A percentile compares a stretch with the other conserved stretches of the same genome.
These are phyloP conservation scores for Cynaeus angustus DNA, from an alignment of 2,888 invertebrate genomes.

Conservation along the genomic window DNA sequence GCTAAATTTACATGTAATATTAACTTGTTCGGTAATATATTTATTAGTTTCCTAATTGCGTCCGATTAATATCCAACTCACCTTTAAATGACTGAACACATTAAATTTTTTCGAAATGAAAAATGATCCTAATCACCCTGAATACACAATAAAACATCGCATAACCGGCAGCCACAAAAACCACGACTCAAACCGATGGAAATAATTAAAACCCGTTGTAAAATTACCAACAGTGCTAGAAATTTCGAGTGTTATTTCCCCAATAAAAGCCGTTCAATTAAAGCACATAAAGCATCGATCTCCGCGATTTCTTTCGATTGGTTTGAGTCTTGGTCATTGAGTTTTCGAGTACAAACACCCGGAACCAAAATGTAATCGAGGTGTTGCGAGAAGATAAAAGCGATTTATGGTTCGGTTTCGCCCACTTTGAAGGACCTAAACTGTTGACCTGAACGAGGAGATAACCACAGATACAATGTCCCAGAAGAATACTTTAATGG, in stretches of 20 bases:
- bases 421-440: slow-evolving; percentile 36
- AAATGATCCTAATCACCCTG: too few species aligned
- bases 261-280: slow-evolving; percentile 2
- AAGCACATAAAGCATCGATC: slow-evolving; percentile 2
- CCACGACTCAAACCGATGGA: background rate
- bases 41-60: too few species aligned
- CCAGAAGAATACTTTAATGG: slow-evolving; percentile 37
- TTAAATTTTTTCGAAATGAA: too few species aligned
- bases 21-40: too few species aligned
- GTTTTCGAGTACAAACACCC: slow-evolving; percentile 7
- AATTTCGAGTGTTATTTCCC: slow-evolving; percentile 4
- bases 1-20: too few species aligned
- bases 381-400: slow-evolving; percentile 22
- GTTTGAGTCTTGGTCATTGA: background rate
- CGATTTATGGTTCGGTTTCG: slow-evolving; percentile 30
- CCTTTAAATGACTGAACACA: too few species aligned
- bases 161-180: background rate
- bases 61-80: too few species aligned
- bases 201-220: slow-evolving; percentile 1
- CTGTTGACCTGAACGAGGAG: slow-evolving; percentile 38
- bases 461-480: slow-evolving; percentile 31
- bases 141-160: too few species aligned
- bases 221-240: background rate
- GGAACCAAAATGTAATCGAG: slow-evolving; percentile 27
- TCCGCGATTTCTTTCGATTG: background rate